Percentiles rank a stretch among this genome's conserved stretches.
phyloP scores from a whole-genome alignment of 2,113 vertebrate species.

The Bothrops jararaca region DNA sequence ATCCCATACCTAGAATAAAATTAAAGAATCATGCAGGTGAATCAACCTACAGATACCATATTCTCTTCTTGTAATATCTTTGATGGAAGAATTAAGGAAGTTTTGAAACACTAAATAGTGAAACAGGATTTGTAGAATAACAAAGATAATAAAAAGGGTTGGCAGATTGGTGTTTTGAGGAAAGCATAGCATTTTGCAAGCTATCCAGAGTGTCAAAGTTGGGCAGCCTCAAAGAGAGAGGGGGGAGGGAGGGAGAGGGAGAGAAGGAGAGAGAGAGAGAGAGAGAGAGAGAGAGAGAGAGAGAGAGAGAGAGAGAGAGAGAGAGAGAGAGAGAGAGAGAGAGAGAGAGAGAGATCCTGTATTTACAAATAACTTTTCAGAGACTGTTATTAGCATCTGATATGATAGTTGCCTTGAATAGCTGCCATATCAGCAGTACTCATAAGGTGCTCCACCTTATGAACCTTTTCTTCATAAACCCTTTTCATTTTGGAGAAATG shows the following conservation, averaged over 20 bases:
- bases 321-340: too few relatives aligned
- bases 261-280: too few relatives aligned
- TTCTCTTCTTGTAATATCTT: constrained; percentile 6
- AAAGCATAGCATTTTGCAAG: not conserved
- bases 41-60: not conserved
- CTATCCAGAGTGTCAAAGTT: not conserved
- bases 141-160: not conserved
- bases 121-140: not conserved
- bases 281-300: too few relatives aligned
- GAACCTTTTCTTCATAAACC: too few relatives aligned
- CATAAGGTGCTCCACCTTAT: too few relatives aligned
- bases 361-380: not conserved
- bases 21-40: not conserved
- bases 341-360: not conserved
- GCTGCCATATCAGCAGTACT: too few relatives aligned
- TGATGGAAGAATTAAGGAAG: not conserved
- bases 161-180: not conserved
- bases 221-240: too few relatives aligned
- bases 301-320: too few relatives aligned
- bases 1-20: not conserved
- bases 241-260: too few relatives aligned
- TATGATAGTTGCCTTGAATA: not conserved
- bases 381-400: not conserved
- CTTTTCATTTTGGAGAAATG: too few relatives aligned
- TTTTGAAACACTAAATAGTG: constrained; percentile 10